phyloP scores from a whole-genome alignment of 2,888 invertebrate species.

The Mimachlamys varia region DNA sequence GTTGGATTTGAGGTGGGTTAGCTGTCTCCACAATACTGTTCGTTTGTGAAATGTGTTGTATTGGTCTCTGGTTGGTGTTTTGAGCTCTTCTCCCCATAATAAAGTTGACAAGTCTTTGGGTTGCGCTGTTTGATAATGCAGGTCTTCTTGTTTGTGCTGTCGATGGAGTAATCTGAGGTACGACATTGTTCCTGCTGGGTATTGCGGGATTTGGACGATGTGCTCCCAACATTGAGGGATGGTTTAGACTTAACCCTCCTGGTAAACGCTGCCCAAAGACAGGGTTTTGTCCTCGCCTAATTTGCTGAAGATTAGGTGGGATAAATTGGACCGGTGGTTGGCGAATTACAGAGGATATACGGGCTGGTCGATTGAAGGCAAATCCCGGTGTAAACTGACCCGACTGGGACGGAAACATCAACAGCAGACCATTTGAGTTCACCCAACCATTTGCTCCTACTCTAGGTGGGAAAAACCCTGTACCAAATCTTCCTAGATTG shows the following conservation, averaged over 20 bases:
- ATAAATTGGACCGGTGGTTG: not conserved
- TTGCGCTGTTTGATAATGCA: not conserved
- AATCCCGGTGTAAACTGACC: not conserved
- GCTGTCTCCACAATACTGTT: not conserved
- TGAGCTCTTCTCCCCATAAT: not conserved
- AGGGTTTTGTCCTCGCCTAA: not conserved
- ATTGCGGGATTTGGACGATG: not conserved
- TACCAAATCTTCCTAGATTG: not conserved
- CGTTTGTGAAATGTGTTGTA: not conserved
- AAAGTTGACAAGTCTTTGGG: not conserved
- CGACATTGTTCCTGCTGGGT: not conserved
- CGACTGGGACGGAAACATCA: not conserved
- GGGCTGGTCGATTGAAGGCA: not conserved
- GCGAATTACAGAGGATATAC: not conserved
- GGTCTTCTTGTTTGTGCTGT: not conserved
- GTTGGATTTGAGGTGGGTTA: not conserved
- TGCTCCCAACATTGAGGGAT: not conserved
- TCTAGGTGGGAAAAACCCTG: not conserved
- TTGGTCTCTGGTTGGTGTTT: not conserved
- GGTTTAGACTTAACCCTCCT: not conserved
- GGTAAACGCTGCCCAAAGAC: not conserved
- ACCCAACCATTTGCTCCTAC: not conserved
- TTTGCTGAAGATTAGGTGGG: not conserved
- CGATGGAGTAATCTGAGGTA: not conserved
- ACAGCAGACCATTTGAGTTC: conserved; percentile 11